Evolutionary conservation across 1,140 invertebrate species (phyloP).

Genomic region (Hycleus phaleratus): DNA sequence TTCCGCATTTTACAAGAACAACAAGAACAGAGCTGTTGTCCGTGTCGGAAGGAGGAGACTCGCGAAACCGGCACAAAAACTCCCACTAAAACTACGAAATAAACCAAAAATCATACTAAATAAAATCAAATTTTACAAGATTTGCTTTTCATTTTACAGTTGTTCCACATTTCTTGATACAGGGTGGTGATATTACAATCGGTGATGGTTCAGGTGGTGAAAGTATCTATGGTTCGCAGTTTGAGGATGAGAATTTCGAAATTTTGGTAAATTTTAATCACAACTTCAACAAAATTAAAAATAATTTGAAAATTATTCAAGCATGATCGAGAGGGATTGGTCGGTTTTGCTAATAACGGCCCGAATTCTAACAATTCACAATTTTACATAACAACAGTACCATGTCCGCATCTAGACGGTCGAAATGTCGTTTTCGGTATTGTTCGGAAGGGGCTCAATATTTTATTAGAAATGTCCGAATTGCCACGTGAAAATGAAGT

Average conservation of each 20-base stretch:
- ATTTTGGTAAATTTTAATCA: slow-evolving; percentile 46
- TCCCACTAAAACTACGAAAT: no score
- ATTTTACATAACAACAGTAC: slow-evolving; percentile 85
- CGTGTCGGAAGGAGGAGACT: no score
- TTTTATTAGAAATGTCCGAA: slow-evolving; percentile 58
- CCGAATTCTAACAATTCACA: slow-evolving; percentile 87
- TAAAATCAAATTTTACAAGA: no score
- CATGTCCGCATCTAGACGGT: slow-evolving; percentile 78
- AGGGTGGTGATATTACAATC: slow-evolving; percentile 77
- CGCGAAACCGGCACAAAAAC: no score
- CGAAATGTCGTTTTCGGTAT: slow-evolving; percentile 87
- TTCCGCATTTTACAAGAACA: no score
- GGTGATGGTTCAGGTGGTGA: slow-evolving; percentile 82
- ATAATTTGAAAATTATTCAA: slow-evolving; percentile 34
- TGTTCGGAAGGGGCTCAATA: slow-evolving; percentile 62
- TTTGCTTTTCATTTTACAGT: slow-evolving; percentile 40
- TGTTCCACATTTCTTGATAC: slow-evolving; percentile 69
- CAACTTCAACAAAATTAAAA: not conserved
- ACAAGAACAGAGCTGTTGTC: no score
- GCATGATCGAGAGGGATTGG: slow-evolving; percentile 59
- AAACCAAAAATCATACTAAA: no score
- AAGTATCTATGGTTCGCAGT: slow-evolving; percentile 85
- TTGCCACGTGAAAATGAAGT: slow-evolving; percentile 48
- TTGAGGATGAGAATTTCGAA: slow-evolving; percentile 85
- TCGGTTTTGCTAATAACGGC: slow-evolving; percentile 90